Conservation (phyloP, 2,888 invertebrate genomes). For the Mythimna albipuncta region DNA sequence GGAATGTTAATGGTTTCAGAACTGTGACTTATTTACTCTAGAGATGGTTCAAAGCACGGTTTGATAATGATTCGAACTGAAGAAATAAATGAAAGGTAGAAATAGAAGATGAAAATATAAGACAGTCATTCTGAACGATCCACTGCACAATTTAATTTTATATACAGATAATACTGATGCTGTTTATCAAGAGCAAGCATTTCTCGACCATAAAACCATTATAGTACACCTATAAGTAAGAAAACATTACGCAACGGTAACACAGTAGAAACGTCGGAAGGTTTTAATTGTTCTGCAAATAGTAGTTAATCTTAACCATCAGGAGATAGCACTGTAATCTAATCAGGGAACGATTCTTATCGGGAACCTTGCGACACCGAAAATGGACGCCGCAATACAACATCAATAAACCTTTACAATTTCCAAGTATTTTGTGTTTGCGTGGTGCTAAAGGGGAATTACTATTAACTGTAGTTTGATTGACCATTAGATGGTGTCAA, state of each 20-base stretch:
- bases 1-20: constrained; percentile 34
- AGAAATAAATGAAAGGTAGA: background rate
- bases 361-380: constrained; percentile 79
- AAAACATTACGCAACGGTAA: constrained; percentile 69
- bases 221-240: constrained; percentile 42
- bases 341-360: constrained; percentile 81
- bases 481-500: constrained; percentile 43
- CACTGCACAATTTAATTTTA: constrained; percentile 10
- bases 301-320: constrained; percentile 88
- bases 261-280: constrained; percentile 78
- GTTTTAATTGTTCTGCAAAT: constrained; percentile 80
- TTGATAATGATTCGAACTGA: background rate
- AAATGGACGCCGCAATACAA: constrained; percentile 77
- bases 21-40: constrained; percentile 14
- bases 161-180: constrained; percentile 26
- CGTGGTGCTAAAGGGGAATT: constrained; percentile 43
- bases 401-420: constrained; percentile 79
- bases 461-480: constrained; percentile 51
- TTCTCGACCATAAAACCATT: constrained; percentile 44
- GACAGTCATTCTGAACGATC: background rate
- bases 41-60: background rate
- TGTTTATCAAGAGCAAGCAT: constrained; percentile 42
- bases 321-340: constrained; percentile 82
- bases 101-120: background rate
- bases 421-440: constrained; percentile 65